Conservation (phyloP, 1,140 invertebrate genomes). For the Orchestia grillus region DNA sequence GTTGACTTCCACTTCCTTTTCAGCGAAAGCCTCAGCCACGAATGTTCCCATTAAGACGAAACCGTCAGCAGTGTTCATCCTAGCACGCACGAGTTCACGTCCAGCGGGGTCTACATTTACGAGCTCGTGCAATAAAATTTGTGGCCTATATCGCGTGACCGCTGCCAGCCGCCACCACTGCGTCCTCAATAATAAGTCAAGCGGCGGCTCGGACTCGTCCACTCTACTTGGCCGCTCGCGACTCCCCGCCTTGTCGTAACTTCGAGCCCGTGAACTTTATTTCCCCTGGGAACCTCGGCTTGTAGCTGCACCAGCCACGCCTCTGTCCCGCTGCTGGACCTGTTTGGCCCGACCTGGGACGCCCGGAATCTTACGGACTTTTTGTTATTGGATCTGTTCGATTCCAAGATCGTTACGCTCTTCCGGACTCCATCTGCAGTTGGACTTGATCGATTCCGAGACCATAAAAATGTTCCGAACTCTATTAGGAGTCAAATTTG, state of each 20-base stretch:
- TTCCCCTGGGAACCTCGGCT: not conserved
- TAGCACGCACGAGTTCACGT: not conserved
- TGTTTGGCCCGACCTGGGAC: not conserved
- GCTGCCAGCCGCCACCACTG: not conserved
- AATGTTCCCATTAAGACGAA: not conserved
- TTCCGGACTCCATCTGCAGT: not conserved
- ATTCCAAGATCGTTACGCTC: not conserved
- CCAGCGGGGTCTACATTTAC: not conserved
- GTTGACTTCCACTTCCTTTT: not conserved
- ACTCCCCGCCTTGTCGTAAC: not conserved
- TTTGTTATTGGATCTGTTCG: not conserved
- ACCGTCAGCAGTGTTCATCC: not conserved
- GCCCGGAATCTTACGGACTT: not conserved
- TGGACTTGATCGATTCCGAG: not conserved
- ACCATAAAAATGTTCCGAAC: no score
- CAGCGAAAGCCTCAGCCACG: not conserved
- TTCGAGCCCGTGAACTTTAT: not conserved
- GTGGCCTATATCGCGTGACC: not conserved
- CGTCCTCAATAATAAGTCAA: not conserved
- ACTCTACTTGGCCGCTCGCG: not conserved
- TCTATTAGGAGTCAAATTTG: no score
- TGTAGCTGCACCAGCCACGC: not conserved
- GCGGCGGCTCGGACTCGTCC: not conserved
- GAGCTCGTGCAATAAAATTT: conserved; percentile 18
- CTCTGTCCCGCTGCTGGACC: not conserved